These are phyloP conservation scores for Chascanopsetta lugubris DNA, from an alignment of 2,113 vertebrate species.

Conservation along the genomic window DNA sequence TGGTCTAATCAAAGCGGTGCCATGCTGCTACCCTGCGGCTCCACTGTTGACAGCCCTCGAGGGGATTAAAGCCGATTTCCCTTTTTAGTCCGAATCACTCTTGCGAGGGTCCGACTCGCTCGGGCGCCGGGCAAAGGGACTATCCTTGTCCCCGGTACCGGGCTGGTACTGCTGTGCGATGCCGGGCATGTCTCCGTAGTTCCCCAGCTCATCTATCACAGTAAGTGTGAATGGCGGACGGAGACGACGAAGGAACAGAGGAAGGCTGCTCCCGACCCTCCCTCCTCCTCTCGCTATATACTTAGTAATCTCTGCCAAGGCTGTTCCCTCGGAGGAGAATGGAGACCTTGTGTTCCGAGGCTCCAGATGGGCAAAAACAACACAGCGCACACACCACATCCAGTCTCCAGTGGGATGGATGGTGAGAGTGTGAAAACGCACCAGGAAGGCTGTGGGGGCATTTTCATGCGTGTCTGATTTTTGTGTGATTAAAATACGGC, in stretches of 20 bases:
- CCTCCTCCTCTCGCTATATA: slow-evolving; percentile 51
- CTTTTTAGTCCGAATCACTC: slow-evolving; percentile 52
- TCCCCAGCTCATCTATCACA: slow-evolving; percentile 78
- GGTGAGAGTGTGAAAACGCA: slow-evolving; percentile 2
- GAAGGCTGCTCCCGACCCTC: slow-evolving; percentile 58
- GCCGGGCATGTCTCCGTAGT: slow-evolving; percentile 67
- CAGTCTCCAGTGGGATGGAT: slow-evolving; percentile 31
- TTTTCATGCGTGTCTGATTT: slow-evolving; percentile 4
- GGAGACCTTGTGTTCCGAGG: slow-evolving; percentile 74
- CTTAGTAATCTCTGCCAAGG: slow-evolving; percentile 73
- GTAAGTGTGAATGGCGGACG: slow-evolving; percentile 76
- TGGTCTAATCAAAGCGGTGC: slow-evolving; percentile 62
- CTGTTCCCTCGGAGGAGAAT: slow-evolving; percentile 69
- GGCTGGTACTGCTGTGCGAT: slow-evolving; percentile 71
- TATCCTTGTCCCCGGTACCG: slow-evolving; percentile 66
- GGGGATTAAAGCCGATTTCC: slow-evolving; percentile 69
- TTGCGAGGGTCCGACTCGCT: slow-evolving; percentile 51
- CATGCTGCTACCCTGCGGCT: slow-evolving; percentile 45
- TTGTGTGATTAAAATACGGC: not conserved
- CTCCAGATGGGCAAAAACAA: slow-evolving; percentile 74
- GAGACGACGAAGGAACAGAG: slow-evolving; percentile 58
- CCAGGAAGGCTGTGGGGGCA: not conserved
- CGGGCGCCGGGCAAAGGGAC: slow-evolving; percentile 28
- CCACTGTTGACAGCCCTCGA: slow-evolving; percentile 24
- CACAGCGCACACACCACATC: slow-evolving; percentile 50